Evolutionary conservation across 2,113 vertebrate genomes (phyloP), one percentile per base, ranked within the genome.

Genomic region (Cisticola juncidis): DNA sequence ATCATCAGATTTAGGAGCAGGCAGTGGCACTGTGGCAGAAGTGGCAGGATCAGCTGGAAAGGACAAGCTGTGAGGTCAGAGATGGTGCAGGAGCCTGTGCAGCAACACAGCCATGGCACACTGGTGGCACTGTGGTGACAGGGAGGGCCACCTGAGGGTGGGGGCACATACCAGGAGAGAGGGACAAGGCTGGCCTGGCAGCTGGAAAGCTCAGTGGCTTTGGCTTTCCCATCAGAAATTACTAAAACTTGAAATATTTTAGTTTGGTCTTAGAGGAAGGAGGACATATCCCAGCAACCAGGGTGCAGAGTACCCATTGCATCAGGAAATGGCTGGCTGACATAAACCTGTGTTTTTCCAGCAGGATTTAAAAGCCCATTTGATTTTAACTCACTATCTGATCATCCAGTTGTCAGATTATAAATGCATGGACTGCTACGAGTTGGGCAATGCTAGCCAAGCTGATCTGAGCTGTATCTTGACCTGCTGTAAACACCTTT

Each of bases 81-180:
- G 56, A 16, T 1, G 5, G 5, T 18, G 13, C 60, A 73, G 36
- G 8, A 77, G 12, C 24, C 14, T 4, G 2, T 3, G 7, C 25
- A 44, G 44, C 14, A 51, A 56, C 17, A 24, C 0, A 7, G 14
- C 19, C 3, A 2, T 1, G 6, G 51, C 31, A 71, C 12, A 56
- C 5, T 8, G 2, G 1, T 42, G 42, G 42, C 47, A 56, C 50
- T 15, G 9, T 38, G 12, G 11, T 12, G 7, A 44, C 0, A 2
- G 35, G 2, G 3, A 9, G 4, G 23, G 4, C 2, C 9, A 11
- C 38, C 31, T 1, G 1, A 53, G n/a, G 14, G 23, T 11, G 2
- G 5, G 29, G 19, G 4, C 14, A 47, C 1, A 5, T 23, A 50
- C 22, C 8, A 2, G 29, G 25, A 56, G 33, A 81, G 23, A 48